Percentiles rank a stretch among this genome's conserved stretches.
Conservation (phyloP, 2,797 vertebrate species). For the Pangasius macronema region DNA sequence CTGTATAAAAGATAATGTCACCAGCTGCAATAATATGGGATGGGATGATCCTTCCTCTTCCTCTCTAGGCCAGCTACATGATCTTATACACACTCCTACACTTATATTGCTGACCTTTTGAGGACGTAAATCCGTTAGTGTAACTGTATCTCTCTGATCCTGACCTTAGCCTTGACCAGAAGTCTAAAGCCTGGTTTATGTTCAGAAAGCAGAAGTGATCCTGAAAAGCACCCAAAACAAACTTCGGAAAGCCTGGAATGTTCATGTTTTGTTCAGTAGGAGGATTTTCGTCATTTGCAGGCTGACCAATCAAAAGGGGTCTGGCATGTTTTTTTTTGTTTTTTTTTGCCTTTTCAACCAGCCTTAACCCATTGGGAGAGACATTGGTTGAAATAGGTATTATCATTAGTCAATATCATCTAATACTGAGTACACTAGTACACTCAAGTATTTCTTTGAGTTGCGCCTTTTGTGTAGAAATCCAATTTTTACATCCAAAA, state of each 20-base stretch:
- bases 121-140: background rate
- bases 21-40: conserved; percentile 58
- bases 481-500: background rate
- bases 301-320: background rate
- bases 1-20: conserved; percentile 45
- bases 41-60: conserved; percentile 47
- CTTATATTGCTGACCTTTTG: conserved; percentile 14
- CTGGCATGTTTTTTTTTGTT: too few species aligned
- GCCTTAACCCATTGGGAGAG: too few species aligned
- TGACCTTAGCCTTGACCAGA: conserved; percentile 13
- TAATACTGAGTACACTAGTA: too few species aligned
- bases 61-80: conserved; percentile 40
- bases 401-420: too few species aligned
- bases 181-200: conserved; percentile 24
- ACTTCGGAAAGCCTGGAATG: conserved; percentile 1
- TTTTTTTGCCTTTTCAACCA: background rate
- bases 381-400: too few species aligned
- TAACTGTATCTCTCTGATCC: background rate
- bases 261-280: conserved; percentile 10
- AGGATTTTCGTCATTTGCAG: conserved; percentile 5
- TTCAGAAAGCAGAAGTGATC: background rate
- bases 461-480: background rate
- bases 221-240: conserved; percentile 14
- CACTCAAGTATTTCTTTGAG: too few species aligned
- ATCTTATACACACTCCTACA: conserved; percentile 51